phyloP scores from a whole-genome alignment of 2,113 vertebrate genomes.

The Aptenodytes patagonicus region DNA sequence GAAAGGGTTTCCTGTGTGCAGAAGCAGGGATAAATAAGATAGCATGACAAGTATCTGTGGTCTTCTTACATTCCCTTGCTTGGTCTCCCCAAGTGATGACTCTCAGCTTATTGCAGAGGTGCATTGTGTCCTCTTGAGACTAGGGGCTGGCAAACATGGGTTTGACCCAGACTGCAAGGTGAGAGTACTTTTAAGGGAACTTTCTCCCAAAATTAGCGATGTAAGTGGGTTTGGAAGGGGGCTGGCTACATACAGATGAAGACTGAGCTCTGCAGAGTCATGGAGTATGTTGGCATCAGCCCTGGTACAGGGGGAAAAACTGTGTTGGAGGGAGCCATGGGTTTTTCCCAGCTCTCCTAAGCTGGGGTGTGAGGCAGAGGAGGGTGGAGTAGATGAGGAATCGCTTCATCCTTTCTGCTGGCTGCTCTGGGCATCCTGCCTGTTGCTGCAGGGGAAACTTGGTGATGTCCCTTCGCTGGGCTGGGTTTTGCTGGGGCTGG shows the following conservation, averaged over 20 bases:
- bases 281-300: neutral
- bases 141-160: neutral
- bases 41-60: neutral
- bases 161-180: neutral
- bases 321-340: accelerated
- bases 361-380: neutral
- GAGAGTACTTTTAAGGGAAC: neutral
- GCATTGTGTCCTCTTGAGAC: neutral
- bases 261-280: neutral
- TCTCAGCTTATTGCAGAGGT: neutral
- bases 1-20: constrained; percentile 46
- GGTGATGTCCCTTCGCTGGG: neutral
- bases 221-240: neutral
- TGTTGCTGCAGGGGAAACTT: neutral
- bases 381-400: neutral
- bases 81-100: neutral
- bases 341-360: neutral
- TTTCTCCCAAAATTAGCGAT: neutral
- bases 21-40: neutral
- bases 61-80: neutral
- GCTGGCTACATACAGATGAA: neutral
- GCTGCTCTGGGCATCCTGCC: neutral
- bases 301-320: neutral
- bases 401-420: neutral
- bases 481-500: neutral